Percentiles rank a stretch among this genome's conserved stretches.
phyloP scores from a whole-genome alignment of 2,113 vertebrate genomes.

The Apaloderma vittatum region DNA sequence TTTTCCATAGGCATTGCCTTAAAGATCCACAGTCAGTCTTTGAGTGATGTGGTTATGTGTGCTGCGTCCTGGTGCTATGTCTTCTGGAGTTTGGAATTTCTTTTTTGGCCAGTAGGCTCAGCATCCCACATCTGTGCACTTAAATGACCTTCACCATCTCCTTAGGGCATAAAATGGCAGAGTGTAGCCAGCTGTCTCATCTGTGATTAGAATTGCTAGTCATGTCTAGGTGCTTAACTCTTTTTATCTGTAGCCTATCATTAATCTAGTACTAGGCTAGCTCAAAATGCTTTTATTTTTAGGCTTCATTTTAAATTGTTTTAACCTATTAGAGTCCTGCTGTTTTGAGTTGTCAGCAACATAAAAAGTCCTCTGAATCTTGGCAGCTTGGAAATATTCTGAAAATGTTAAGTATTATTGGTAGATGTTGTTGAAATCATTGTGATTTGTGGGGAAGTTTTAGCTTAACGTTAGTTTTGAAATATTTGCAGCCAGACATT shows the following conservation, averaged over 20 bases:
- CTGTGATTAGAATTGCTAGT: constrained; percentile 26
- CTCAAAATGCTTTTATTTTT: not conserved
- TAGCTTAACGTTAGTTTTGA: not conserved
- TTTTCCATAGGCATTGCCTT: constrained; percentile 29
- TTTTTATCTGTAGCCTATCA: not conserved
- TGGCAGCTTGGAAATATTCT: not conserved
- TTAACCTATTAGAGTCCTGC: not conserved
- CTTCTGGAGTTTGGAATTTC: constrained; percentile 9
- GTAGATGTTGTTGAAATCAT: not conserved
- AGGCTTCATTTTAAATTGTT: not conserved
- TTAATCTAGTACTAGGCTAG: not conserved
- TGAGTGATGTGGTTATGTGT: constrained; percentile 56
- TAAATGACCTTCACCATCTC: constrained; percentile 36
- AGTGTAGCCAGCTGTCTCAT: constrained; percentile 32
- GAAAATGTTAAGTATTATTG: not conserved
- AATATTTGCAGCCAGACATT: not conserved
- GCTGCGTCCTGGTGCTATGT: not conserved
- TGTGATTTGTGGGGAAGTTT: constrained; percentile 5
- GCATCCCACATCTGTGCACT: constrained; percentile 43
- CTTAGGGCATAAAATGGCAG: constrained; percentile 35
- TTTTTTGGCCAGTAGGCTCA: constrained; percentile 17
- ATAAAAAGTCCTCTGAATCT: not conserved
- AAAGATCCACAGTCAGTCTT: not conserved
- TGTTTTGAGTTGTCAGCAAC: not conserved
- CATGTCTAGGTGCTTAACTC: not conserved